Base-by-base conservation (phyloP, 2,797 vertebrate species). In the Enteromius radiatus region DNA sequence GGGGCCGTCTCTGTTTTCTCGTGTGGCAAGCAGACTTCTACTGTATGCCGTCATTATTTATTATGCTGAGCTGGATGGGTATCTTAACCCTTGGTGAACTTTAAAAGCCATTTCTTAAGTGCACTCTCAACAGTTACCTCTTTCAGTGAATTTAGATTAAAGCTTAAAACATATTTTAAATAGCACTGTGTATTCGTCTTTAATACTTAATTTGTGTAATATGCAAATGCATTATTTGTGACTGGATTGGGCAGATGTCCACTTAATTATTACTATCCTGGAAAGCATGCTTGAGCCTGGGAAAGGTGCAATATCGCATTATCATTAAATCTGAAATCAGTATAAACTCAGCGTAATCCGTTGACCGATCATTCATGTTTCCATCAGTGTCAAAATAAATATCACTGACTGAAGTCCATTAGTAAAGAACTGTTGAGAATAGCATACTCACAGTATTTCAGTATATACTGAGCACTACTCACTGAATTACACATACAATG, bases 1-100 rank as follows among this genome's bases (percentile, higher is more conserved):
- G 85, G 88, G 85, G 80, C 69, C 81, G 0, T 85, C 86, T 86
- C 23, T 78, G 85, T 85, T 86, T 90, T 38, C 28, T 84, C 84
- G 52, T 4, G n/a, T 45, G 38, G 10, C 10, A 54, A 26, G 43
- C 21, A 49, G 45, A 33, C 45, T 65, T 65, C 41, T 43, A 14
- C 3, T 15, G 33, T n/a, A 15, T 76, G 21, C 52, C 23, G 31
- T 59, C 36, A 68, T 21, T 23, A 14, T 68, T 26, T 43, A 26
- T 15, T 45, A 38, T 28, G 6, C 41, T 28, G 41, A 4, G 26
- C n/a, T 47, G 2, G 14, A 28, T 19, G 3, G 23, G 23, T 47
- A 28, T 69, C 43, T 69, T 9, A 54, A 49, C 17, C 2, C 45
- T 49, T 19, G 14, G 45, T 15, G 45, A 47, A 17, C 5, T 49